A percentile compares a stretch with the other conserved stretches of the same genome.
These are phyloP conservation scores for Orthonevra nobilis DNA, from an alignment of 2,888 invertebrate genomes.

Conservation along the genomic window DNA sequence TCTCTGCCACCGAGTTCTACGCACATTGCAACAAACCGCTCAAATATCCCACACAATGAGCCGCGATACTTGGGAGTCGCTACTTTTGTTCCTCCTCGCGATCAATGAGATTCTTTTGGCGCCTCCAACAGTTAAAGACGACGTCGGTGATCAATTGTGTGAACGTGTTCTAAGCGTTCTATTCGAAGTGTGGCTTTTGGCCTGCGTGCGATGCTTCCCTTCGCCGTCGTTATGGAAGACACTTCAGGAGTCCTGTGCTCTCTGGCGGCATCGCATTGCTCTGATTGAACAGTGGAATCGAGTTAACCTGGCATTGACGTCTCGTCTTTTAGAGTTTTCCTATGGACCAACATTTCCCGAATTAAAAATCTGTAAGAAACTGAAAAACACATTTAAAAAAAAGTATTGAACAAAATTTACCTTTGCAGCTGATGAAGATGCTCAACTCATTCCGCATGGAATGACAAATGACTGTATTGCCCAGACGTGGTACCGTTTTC, in stretches of 20 bases:
- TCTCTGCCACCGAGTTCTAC: slow-evolving; percentile 93
- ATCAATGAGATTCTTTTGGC: slow-evolving; percentile 95
- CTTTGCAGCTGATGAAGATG: slow-evolving; percentile 90
- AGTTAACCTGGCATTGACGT: slow-evolving; percentile 93
- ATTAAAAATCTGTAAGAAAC: slow-evolving; percentile 87
- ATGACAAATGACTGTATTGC: slow-evolving; percentile 95
- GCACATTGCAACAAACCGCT: slow-evolving; percentile 90
- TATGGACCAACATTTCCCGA: slow-evolving; percentile 92
- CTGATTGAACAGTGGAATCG: slow-evolving; percentile 97
- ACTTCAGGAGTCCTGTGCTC: slow-evolving; percentile 92
- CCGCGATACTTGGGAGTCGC: slow-evolving; percentile 93
- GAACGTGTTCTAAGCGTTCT: slow-evolving; percentile 96
- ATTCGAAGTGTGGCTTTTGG: slow-evolving; percentile 88
- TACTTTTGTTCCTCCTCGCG: slow-evolving; percentile 92
- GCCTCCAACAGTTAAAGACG: slow-evolving; percentile 95
- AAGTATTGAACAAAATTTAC: background rate
- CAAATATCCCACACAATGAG: slow-evolving; percentile 88
- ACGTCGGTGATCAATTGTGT: slow-evolving; percentile 96
- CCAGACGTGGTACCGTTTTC: slow-evolving; percentile 97
- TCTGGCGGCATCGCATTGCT: slow-evolving; percentile 96
- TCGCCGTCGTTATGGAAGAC: slow-evolving; percentile 98
- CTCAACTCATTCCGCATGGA: slow-evolving; percentile 88
- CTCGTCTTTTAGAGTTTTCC: slow-evolving; percentile 90
- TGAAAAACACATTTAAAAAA: background rate
- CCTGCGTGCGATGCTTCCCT: slow-evolving; percentile 90